A percentile compares a stretch with the other conserved stretches of the same genome.
phyloP scores from a whole-genome alignment of 2,797 vertebrate species.

The Poeciliopsis presidionis region DNA sequence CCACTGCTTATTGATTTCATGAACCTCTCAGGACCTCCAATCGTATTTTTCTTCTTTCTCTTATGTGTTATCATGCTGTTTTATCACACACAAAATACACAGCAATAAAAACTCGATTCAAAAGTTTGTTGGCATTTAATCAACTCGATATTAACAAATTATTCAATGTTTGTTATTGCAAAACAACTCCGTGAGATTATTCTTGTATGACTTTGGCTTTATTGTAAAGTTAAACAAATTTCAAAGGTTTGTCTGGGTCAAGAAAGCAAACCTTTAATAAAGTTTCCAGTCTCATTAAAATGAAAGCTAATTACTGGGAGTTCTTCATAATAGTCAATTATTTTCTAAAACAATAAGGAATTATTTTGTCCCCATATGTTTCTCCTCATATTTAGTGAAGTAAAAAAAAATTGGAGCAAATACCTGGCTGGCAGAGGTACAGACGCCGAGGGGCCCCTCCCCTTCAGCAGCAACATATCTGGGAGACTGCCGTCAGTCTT shows the following conservation, averaged over 20 bases:
- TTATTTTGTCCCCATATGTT: background rate
- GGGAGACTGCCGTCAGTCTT: constrained; percentile 55
- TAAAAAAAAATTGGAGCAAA: background rate
- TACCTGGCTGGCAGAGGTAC: constrained; percentile 28
- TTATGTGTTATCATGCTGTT: background rate
- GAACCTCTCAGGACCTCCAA: background rate
- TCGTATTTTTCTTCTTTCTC: background rate
- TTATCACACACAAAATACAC: background rate
- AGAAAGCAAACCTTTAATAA: constrained; percentile 4
- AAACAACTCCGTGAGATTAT: background rate
- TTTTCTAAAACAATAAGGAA: background rate
- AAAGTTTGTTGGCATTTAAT: background rate
- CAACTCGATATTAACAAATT: background rate
- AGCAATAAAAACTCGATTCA: background rate
- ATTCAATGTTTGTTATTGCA: background rate
- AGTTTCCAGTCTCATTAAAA: background rate
- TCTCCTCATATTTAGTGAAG: background rate
- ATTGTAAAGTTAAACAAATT: constrained; percentile 5
- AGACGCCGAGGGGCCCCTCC: constrained; percentile 65
- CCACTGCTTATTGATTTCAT: background rate
- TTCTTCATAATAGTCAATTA: background rate
- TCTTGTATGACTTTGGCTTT: background rate
- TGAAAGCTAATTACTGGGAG: background rate
- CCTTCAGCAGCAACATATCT: constrained; percentile 44
- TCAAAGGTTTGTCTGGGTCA: background rate